Evolutionary conservation across 1,140 invertebrate species (phyloP), one percentile per base, ranked within the genome.

Genomic region (Holcopasites calliopsidis): DNA sequence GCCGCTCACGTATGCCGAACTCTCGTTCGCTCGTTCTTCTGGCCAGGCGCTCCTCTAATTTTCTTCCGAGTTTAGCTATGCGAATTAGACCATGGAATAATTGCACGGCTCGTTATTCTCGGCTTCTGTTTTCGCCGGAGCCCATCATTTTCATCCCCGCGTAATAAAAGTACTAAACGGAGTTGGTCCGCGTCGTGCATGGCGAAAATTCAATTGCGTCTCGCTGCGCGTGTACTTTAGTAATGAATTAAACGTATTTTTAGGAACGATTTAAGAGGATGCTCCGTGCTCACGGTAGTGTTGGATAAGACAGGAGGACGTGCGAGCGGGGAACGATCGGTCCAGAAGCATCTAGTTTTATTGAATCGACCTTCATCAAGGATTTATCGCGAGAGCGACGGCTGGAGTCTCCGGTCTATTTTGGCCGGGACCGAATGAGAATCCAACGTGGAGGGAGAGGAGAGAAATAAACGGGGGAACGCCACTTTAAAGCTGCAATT

Each of bases 401-500:
- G 66, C 44, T 66, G 47, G 60, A 66, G 76, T 33, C 70, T 75
- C 54, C 49, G 73, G 76, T 78, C 80, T 79, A 82, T 82, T 82
- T 82, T 71, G 80, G 69, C 69, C 80, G 44, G 76, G 72, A 73
- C 68, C 61, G 80, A 79, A 83, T 80, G 82, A 84, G 78, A 80
- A 83, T 70, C 80, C 80, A 79, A 79, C 69, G 42, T 38, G 35
- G 60, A 61, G 71, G 60, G 54, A 86, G 79, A 52, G 84, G 62
- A 54, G 40, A 76, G 88, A 91, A 90, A 90, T 91, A 91, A 90
- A 89, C 86, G 87, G 85, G 55, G 86, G 90, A 90, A 90, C 88
- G 90, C 88, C 88, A 91, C 87, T 91, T 92, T 92, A 90, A 91
- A 89, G 89, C 87, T 90, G 90, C 91, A 91, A 91, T 91, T 92